Evolutionary conservation across 2,797 vertebrate genomes (phyloP).

Genomic region (Parotocinclus haroldoi): DNA sequence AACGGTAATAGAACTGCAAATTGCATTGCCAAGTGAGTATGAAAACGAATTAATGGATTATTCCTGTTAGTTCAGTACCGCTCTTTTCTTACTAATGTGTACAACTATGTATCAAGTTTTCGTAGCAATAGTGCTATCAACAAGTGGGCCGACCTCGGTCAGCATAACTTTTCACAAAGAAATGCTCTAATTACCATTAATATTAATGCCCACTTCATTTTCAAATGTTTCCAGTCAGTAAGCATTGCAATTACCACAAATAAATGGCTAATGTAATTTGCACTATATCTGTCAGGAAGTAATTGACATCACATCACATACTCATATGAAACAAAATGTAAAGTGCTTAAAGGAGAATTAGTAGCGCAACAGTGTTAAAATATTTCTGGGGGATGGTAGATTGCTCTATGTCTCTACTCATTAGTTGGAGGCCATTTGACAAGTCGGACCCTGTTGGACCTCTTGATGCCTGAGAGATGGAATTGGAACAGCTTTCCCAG

Average conservation of each 20-base stretch:
- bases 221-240: slow-evolving; percentile 30
- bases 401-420: slow-evolving; percentile 59
- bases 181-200: no score
- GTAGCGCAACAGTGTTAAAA: slow-evolving; percentile 54
- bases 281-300: slow-evolving; percentile 56
- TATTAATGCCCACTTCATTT: no score
- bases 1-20: no score
- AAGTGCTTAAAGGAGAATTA: slow-evolving; percentile 69
- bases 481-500: slow-evolving; percentile 62
- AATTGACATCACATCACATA: slow-evolving; percentile 64
- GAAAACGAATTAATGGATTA: no score
- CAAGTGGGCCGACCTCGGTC: no score
- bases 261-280: slow-evolving; percentile 14
- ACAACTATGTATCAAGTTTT: no score
- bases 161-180: no score
- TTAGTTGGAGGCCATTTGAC: slow-evolving; percentile 64
- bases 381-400: slow-evolving; percentile 56
- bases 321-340: slow-evolving; percentile 66
- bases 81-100: no score
- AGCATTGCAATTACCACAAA: slow-evolving; percentile 8
- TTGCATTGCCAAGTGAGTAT: no score
- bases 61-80: no score
- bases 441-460: slow-evolving; percentile 48
- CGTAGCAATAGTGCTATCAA: no score
- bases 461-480: slow-evolving; percentile 59